phyloP scores from a whole-genome alignment of 2,888 invertebrate genomes.

The Drosophila maculinotata region DNA sequence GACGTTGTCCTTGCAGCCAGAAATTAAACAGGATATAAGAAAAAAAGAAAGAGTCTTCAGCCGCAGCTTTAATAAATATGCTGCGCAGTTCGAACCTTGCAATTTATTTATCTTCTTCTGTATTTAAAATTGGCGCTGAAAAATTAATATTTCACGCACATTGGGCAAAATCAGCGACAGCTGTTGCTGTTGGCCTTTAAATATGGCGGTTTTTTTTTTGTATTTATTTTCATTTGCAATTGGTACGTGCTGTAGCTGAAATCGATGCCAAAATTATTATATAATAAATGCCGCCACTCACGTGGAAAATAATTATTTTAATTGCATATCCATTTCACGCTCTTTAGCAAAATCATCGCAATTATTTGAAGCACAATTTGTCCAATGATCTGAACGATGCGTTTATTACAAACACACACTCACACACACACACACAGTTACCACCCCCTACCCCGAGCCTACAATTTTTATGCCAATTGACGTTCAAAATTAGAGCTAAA shows the following conservation, averaged over 20 bases:
- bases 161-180: conserved; percentile 47
- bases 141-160: conserved; percentile 71
- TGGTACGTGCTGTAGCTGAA: conserved; percentile 34
- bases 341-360: conserved; percentile 58
- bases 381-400: conserved; percentile 70
- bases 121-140: conserved; percentile 33
- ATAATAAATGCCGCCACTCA: conserved; percentile 47
- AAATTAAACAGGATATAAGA: conserved; percentile 65
- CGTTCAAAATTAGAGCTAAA: conserved; percentile 63
- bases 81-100: conserved; percentile 5
- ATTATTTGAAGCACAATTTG: conserved; percentile 65
- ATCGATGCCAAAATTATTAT: conserved; percentile 43
- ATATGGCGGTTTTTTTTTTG: conserved; percentile 14
- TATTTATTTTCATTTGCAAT: conserved; percentile 3
- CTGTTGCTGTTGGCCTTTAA: conserved; percentile 50
- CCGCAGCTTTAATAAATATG: conserved; percentile 47
- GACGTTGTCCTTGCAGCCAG: conserved; percentile 63
- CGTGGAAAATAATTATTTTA: conserved; percentile 66
- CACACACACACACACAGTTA: conserved; percentile 14
- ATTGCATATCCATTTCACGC: conserved; percentile 77
- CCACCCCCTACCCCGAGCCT: not conserved
- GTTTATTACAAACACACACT: conserved; percentile 57
- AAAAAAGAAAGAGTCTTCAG: conserved; percentile 8
- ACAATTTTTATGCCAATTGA: conserved; percentile 36
- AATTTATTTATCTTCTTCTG: conserved; percentile 26